phyloP scores from a whole-genome alignment of 2,797 vertebrate species.

The Girardinus metallicus region DNA sequence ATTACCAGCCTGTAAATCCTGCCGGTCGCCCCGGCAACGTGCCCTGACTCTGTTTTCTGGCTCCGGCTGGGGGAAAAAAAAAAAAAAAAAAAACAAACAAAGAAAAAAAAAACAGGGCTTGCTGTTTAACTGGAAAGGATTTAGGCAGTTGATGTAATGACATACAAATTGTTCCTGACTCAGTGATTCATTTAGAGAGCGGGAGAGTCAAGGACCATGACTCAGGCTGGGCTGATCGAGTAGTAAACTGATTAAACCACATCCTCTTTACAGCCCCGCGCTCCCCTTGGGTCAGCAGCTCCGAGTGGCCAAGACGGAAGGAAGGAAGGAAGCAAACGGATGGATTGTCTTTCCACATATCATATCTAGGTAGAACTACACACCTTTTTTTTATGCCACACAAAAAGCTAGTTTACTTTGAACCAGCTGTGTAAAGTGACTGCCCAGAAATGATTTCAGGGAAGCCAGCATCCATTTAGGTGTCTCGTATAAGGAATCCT shows the following conservation, averaged over 20 bases:
- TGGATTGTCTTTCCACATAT: not conserved
- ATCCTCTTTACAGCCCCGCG: conserved; percentile 39
- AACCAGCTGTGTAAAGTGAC: not conserved
- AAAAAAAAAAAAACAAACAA: not conserved
- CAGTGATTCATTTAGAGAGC: conserved; percentile 63
- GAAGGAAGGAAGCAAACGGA: conserved; percentile 47
- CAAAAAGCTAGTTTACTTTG: not conserved
- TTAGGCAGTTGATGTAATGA: conserved; percentile 48
- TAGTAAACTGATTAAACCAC: conserved; percentile 65
- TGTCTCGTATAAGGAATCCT: not conserved
- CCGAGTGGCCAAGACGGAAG: conserved; percentile 30
- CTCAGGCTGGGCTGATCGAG: conserved; percentile 60
- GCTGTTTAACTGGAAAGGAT: conserved; percentile 29
- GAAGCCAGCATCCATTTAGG: not conserved
- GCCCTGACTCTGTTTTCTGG: not conserved
- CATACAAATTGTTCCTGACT: conserved; percentile 50
- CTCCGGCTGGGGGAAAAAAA: not conserved
- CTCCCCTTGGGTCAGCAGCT: conserved; percentile 57
- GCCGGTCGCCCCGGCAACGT: conserved; percentile 4
- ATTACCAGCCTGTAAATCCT: conserved; percentile 17
- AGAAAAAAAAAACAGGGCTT: not conserved
- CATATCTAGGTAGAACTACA: not conserved
- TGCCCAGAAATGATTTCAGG: not conserved
- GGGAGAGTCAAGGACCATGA: conserved; percentile 48
- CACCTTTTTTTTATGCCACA: not conserved